Conservation (phyloP, 2,797 vertebrate species). For the Numenius phaeopus region DNA sequence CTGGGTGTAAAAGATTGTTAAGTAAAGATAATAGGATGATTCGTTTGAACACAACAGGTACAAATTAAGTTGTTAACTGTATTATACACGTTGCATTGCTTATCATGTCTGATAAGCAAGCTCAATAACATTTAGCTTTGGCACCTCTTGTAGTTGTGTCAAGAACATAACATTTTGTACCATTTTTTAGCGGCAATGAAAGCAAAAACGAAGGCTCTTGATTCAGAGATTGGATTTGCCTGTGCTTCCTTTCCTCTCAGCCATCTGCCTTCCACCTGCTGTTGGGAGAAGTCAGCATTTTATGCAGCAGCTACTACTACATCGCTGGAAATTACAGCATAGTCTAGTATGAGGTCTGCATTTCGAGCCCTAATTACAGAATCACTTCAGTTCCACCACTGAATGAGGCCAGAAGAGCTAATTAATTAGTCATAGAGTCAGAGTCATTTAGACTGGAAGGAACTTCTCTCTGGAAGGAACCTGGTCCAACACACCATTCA, state of each 20-base stretch:
- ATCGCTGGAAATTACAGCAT: not conserved
- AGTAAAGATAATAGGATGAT: slow-evolving; percentile 76
- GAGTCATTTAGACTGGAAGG: not conserved
- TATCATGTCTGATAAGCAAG: slow-evolving; percentile 66
- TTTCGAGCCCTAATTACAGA: not conserved
- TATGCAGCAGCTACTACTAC: not conserved
- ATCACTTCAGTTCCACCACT: not conserved
- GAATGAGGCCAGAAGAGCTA: not conserved
- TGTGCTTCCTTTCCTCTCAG: not conserved
- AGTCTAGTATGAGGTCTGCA: not conserved
- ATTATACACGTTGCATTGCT: slow-evolving; percentile 60
- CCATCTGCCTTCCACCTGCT: not conserved
- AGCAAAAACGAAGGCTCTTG: not conserved
- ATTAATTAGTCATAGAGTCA: not conserved
- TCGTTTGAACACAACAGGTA: slow-evolving; percentile 69
- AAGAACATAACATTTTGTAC: slow-evolving; percentile 37
- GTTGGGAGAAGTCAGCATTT: not conserved
- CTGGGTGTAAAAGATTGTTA: slow-evolving; percentile 68
- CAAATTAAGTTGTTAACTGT: slow-evolving; percentile 64
- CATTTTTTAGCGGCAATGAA: slow-evolving; percentile 20
- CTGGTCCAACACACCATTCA: not conserved
- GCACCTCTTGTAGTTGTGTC: slow-evolving; percentile 23
- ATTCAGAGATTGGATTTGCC: not conserved
- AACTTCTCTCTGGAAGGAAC: not conserved
- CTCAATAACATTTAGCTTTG: slow-evolving; percentile 56